Evolutionary conservation across 2,113 vertebrate species (phyloP).

Genomic region (Psettodes erumei): DNA sequence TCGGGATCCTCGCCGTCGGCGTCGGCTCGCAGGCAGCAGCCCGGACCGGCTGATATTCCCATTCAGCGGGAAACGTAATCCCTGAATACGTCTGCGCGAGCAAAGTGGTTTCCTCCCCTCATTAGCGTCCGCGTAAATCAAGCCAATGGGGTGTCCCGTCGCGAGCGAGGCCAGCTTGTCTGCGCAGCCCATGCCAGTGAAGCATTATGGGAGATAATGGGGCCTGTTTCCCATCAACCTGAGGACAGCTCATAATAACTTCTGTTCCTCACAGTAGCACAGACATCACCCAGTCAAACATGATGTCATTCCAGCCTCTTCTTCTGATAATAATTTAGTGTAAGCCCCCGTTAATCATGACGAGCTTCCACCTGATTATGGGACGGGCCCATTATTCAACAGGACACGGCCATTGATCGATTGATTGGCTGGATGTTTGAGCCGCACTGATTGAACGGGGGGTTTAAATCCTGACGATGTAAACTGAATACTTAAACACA

Average conservation of each 20-base stretch:
- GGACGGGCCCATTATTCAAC: not conserved
- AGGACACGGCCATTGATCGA: no score
- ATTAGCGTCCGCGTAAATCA: slow-evolving; percentile 77
- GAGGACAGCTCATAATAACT: not conserved
- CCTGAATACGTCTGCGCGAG: slow-evolving; percentile 38
- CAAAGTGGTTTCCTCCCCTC: slow-evolving; percentile 65
- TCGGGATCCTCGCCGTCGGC: slow-evolving; percentile 59
- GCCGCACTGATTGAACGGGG: no score
- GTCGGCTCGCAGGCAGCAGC: slow-evolving; percentile 46
- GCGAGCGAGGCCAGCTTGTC: slow-evolving; percentile 43
- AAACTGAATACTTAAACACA: no score
- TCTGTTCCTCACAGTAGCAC: not conserved
- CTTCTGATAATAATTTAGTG: not conserved
- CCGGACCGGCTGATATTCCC: slow-evolving; percentile 62
- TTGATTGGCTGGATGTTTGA: no score
- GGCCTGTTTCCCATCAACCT: slow-evolving; percentile 14
- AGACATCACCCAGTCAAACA: not conserved
- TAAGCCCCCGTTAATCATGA: slow-evolving; percentile 7
- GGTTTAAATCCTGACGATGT: no score
- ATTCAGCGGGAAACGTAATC: slow-evolving; percentile 69
- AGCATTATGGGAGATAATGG: slow-evolving; percentile 45
- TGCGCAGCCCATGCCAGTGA: slow-evolving; percentile 36
- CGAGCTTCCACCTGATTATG: not conserved
- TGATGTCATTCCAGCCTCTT: not conserved
- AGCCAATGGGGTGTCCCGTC: slow-evolving; percentile 68